Conservation (phyloP, 2,888 invertebrate genomes). For the Chrysodeixis includens region DNA sequence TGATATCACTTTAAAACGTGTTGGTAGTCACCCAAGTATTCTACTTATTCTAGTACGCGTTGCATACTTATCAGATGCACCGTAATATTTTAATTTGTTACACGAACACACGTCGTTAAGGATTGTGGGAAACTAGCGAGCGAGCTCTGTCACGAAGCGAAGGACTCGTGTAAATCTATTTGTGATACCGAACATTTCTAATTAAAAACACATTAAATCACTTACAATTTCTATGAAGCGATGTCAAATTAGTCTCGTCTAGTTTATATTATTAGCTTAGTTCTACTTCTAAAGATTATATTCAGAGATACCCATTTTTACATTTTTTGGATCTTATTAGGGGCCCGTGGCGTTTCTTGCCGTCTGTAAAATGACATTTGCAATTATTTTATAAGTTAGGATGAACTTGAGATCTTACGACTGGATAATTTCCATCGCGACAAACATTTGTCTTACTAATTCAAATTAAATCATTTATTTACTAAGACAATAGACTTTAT, state of each 20-base stretch:
- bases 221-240: constrained; percentile 62
- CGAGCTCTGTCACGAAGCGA: constrained; percentile 63
- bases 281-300: not conserved
- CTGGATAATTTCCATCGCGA: not conserved
- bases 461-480: no score
- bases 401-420: not conserved
- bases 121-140: constrained; percentile 67
- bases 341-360: no score
- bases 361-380: no score
- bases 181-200: constrained; percentile 51
- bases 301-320: no score
- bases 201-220: constrained; percentile 56
- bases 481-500: no score
- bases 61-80: constrained; percentile 78
- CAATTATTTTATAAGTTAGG: no score
- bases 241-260: constrained; percentile 5
- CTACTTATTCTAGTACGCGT: constrained; percentile 60
- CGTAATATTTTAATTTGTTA: constrained; percentile 82
- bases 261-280: constrained; percentile 13
- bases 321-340: no score
- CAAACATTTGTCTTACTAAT: no score
- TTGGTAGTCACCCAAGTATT: no score
- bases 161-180: constrained; percentile 53
- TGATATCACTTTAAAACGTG: no score
- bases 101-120: constrained; percentile 63